These are phyloP conservation scores for Phylloscopus whistleri DNA, from an alignment of 2,113 vertebrate species.

Conservation along the genomic window DNA sequence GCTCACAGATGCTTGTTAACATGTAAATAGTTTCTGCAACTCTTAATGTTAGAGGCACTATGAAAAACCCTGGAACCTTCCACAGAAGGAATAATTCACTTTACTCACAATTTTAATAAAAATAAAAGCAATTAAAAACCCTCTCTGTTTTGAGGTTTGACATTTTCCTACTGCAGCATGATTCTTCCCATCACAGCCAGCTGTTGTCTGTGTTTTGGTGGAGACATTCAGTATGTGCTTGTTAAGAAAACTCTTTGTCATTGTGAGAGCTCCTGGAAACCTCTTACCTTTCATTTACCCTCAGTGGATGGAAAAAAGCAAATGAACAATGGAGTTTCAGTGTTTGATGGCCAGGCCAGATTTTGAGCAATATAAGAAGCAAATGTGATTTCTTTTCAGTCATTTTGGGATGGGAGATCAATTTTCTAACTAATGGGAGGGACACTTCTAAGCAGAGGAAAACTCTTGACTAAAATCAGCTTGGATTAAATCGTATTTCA, in stretches of 20 bases:
- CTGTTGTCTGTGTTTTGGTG: not conserved
- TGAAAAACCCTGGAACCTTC: not conserved
- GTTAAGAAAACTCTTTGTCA: not conserved
- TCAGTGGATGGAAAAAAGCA: not conserved
- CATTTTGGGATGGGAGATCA: not conserved
- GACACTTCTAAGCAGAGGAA: not conserved
- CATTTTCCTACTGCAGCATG: not conserved
- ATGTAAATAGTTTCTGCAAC: not conserved
- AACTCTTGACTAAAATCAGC: not conserved
- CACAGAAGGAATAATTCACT: not conserved
- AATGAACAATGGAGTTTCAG: not conserved
- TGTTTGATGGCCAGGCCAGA: not conserved
- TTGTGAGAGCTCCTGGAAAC: not conserved
- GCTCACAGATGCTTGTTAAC: not conserved
- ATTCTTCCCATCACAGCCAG: not conserved
- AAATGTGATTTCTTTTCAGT: not conserved
- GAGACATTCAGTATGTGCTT: not conserved
- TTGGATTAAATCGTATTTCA: not conserved
- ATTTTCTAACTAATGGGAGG: not conserved
- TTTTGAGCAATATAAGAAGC: not conserved
- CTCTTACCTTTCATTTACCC: not conserved
- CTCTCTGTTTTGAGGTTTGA: not conserved
- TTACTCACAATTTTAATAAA: not conserved
- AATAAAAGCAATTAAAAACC: not conserved
- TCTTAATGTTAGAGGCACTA: not conserved